Evolutionary conservation across 53 echinoderm and acorn worm genomes (phyloP).

Genomic region (Arbacia lixula): DNA sequence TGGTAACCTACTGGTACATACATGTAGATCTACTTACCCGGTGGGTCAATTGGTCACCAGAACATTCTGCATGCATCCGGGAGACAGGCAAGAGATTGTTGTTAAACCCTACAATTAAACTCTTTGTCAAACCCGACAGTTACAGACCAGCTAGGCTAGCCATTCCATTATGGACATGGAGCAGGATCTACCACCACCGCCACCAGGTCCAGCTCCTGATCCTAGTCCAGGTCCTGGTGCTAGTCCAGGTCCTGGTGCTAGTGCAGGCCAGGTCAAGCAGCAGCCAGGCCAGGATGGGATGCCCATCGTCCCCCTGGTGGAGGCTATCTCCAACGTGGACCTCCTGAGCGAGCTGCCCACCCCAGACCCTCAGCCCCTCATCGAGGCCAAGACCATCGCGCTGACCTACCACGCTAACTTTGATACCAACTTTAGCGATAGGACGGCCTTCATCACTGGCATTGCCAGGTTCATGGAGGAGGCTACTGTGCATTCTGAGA

Average conservation of each 20-base stretch:
- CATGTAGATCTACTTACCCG: too few relatives aligned
- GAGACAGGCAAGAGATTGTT: too few relatives aligned
- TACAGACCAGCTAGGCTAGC: too few relatives aligned
- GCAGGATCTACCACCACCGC: background rate
- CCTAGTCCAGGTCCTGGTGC: background rate
- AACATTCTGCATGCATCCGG: too few relatives aligned
- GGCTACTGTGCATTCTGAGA: constrained; percentile 48
- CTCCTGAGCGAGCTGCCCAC: constrained; percentile 18
- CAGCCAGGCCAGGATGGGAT: background rate
- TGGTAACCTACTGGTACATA: too few relatives aligned
- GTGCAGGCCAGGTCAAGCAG: too few relatives aligned
- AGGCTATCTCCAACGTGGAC: constrained; percentile 49
- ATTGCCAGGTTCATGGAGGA: constrained; percentile 62
- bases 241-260: background rate
- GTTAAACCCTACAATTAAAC: too few relatives aligned
- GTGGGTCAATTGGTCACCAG: too few relatives aligned
- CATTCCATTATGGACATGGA: too few relatives aligned
- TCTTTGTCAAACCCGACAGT: too few relatives aligned
- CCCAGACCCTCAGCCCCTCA: constrained; percentile 36
- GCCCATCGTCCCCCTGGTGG: constrained; percentile 37
- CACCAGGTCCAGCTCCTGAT: constrained; percentile 1
- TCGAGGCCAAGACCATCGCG: constrained; percentile 56
- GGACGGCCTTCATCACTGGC: constrained; percentile 52
- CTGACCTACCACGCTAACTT: constrained; percentile 62
- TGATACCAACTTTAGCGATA: constrained; percentile 59